Percentiles rank a stretch among this genome's conserved stretches.
Evolutionary conservation across 1,140 invertebrate genomes (phyloP).

Genomic region (Paracyclopina nana): DNA sequence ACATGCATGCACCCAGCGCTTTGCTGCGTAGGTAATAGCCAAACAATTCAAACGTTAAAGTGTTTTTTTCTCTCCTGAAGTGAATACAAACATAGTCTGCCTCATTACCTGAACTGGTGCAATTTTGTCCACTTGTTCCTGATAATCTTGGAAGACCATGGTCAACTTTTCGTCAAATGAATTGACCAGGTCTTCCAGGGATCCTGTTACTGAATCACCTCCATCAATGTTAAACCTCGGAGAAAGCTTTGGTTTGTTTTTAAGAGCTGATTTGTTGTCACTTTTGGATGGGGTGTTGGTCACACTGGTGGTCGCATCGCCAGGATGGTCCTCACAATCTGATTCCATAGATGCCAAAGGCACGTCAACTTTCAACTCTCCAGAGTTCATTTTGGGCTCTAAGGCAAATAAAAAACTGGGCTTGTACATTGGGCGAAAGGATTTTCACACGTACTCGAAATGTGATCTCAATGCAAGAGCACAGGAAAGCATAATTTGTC

Average conservation of each 20-base stretch:
- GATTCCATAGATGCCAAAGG: constrained; percentile 10
- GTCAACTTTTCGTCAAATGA: constrained; percentile 13
- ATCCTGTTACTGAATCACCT: constrained; percentile 3
- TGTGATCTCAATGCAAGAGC: no score
- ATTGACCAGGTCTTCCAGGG: constrained; percentile 7
- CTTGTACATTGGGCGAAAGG: no score
- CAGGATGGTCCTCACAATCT: not conserved
- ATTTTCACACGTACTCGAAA: no score
- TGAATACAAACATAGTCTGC: no score
- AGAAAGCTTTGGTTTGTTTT: not conserved
- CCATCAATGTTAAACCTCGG: not conserved
- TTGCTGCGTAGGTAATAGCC: no score
- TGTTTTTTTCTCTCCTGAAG: no score
- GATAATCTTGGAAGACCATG: constrained; percentile 3
- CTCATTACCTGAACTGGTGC: constrained; percentile 14
- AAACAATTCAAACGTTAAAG: no score
- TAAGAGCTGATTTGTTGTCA: not conserved
- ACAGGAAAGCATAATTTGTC: no score
- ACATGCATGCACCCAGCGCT: no score
- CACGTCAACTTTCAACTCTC: constrained; percentile 11
- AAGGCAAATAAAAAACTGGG: constrained; percentile 20
- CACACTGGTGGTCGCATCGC: not conserved
- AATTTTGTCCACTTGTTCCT: constrained; percentile 14
- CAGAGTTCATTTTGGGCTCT: constrained; percentile 7
- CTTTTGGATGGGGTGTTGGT: not conserved